Conservation (phyloP, 1,140 invertebrate genomes). For the Bemisia tabaci region DNA sequence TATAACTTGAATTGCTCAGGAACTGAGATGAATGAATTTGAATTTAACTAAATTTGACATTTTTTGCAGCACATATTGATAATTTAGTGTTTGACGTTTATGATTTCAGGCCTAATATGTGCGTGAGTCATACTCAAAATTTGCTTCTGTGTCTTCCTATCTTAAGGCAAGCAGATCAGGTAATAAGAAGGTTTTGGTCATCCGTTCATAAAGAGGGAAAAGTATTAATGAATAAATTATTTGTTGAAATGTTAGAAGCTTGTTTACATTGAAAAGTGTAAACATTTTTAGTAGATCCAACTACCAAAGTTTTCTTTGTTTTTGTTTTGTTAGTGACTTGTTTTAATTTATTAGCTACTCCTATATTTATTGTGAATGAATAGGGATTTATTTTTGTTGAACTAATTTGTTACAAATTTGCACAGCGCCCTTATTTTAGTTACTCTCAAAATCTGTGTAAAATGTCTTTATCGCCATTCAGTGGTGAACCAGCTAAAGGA, state of each 20-base stretch:
- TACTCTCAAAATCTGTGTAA: too few species aligned
- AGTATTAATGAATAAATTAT: conserved; percentile 91
- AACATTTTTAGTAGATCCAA: neutral
- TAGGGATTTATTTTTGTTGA: too few species aligned
- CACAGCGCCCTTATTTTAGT: too few species aligned
- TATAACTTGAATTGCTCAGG: too few species aligned
- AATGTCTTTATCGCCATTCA: too few species aligned
- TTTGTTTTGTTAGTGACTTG: neutral
- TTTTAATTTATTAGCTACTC: neutral
- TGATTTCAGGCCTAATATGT: conserved; percentile 48
- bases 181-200: conserved; percentile 81
- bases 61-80: too few species aligned
- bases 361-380: too few species aligned
- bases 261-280: conserved; percentile 29
- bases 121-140: conserved; percentile 59
- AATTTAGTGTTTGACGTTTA: too few species aligned
- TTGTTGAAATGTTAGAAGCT: conserved; percentile 91
- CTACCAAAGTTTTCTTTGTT: neutral
- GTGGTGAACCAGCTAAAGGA: too few species aligned
- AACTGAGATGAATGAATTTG: too few species aligned
- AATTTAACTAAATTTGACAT: too few species aligned
- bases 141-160: conserved; percentile 77
- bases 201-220: conserved; percentile 72
- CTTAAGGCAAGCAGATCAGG: conserved; percentile 74
- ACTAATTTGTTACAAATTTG: too few species aligned